Conservation (phyloP, 2,888 invertebrate species). For the Stratiomys singularior region DNA sequence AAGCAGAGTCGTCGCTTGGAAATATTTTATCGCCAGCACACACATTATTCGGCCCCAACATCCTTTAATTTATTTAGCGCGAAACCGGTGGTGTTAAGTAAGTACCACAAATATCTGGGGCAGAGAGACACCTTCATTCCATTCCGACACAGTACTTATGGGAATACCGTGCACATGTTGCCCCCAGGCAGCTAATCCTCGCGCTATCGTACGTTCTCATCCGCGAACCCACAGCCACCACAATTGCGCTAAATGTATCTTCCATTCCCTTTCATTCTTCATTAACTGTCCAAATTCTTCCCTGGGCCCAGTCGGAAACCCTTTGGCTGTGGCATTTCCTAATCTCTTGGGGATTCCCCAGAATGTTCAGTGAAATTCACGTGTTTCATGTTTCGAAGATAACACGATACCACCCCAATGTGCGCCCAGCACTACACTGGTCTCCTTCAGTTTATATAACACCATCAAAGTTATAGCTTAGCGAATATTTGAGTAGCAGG, state of each 20-base stretch:
- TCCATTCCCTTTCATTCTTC: background rate
- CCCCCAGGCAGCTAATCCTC: slow-evolving; percentile 53
- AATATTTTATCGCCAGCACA: background rate
- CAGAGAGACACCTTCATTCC: slow-evolving; percentile 50
- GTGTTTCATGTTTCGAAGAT: slow-evolving; percentile 50
- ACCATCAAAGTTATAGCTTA: slow-evolving; percentile 24
- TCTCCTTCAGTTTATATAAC: background rate
- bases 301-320: slow-evolving; percentile 22
- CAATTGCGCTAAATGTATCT: no score
- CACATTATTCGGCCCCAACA: slow-evolving; percentile 11
- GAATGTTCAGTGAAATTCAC: slow-evolving; percentile 59
- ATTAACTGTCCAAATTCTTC: background rate
- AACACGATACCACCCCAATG: slow-evolving; percentile 6
- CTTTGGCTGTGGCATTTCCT: slow-evolving; percentile 58
- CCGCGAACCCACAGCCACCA: background rate
- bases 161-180: slow-evolving; percentile 54
- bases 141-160: slow-evolving; percentile 55
- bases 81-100: slow-evolving; percentile 45
- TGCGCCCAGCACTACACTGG: background rate
- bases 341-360: slow-evolving; percentile 63
- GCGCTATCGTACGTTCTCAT: slow-evolving; percentile 48
- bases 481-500: slow-evolving; percentile 5
- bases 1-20: background rate
- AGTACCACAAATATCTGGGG: slow-evolving; percentile 39
- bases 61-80: slow-evolving; percentile 48